A percentile compares a stretch with the other conserved stretches of the same genome.
Evolutionary conservation across 2,113 vertebrate species (phyloP).

Genomic region (Thomomys bottae): DNA sequence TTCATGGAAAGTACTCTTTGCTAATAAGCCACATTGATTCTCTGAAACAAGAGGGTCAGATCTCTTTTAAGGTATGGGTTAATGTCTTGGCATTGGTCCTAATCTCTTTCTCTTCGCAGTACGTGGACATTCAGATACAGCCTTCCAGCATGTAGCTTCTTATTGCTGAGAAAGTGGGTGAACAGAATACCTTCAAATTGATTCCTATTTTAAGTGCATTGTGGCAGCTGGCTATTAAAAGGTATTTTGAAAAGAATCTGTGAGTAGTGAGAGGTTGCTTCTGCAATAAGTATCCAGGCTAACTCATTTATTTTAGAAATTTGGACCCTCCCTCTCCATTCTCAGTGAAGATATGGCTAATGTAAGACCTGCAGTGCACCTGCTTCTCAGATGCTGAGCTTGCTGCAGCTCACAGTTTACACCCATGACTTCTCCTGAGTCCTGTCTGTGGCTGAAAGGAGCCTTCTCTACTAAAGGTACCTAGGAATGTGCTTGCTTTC

Average conservation of each 20-base stretch:
- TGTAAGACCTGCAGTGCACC: background rate
- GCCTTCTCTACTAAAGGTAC: background rate
- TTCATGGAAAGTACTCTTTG: background rate
- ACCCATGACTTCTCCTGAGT: background rate
- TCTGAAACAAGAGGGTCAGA: background rate
- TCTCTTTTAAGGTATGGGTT: background rate
- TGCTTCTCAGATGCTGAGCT: background rate
- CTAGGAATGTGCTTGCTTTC: background rate
- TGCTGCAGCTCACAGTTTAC: background rate
- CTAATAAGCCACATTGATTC: background rate
- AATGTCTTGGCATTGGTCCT: background rate
- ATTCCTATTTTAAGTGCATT: constrained; percentile 20
- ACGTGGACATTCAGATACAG: background rate
- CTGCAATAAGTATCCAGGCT: background rate
- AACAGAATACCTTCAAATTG: background rate
- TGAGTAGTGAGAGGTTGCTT: background rate
- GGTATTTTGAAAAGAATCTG: constrained; percentile 4
- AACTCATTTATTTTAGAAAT: constrained; percentile 27
- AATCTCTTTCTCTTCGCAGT: background rate
- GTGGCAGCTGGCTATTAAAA: constrained; percentile 5
- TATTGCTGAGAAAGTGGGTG: constrained; percentile 21
- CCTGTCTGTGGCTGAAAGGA: background rate
- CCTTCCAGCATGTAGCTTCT: background rate
- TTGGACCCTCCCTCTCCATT: background rate
- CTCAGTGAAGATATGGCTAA: background rate